These are phyloP conservation scores for Prorops nasuta DNA, from an alignment of 1,140 invertebrate genomes.

Conservation along the genomic window DNA sequence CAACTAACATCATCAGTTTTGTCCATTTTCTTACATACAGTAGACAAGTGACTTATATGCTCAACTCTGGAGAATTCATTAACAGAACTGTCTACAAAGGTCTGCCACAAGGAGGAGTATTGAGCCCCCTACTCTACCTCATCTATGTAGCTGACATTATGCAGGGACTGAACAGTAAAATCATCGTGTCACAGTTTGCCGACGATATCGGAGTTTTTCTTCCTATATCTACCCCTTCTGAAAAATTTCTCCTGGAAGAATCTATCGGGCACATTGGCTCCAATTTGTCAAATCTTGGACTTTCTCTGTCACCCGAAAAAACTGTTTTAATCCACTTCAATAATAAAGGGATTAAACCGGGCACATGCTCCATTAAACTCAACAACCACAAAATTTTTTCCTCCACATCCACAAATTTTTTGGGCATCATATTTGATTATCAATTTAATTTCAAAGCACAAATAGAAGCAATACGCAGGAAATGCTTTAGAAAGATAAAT, in stretches of 20 bases:
- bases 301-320: constrained; percentile 6
- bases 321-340: constrained; percentile 14
- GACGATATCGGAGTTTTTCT: constrained; percentile 12
- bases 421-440: constrained; percentile 12
- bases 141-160: constrained; percentile 10
- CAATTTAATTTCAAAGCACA: constrained; percentile 6
- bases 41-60: background rate
- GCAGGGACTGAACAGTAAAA: background rate
- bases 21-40: constrained; percentile 1
- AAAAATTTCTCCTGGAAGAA: background rate
- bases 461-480: background rate
- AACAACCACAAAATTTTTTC: constrained; percentile 2
- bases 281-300: constrained; percentile 11
- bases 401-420: background rate
- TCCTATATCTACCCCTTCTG: background rate
- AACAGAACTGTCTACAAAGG: background rate
- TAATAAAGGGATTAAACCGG: constrained; percentile 8
- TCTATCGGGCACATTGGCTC: constrained; percentile 2
- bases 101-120: constrained; percentile 7
- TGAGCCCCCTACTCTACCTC: constrained; percentile 5
- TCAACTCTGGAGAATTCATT: background rate
- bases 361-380: constrained; percentile 2
- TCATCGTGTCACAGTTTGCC: constrained; percentile 9
- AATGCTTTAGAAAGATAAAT: background rate
- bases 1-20: background rate